Evolutionary conservation across 2,888 invertebrate species (phyloP).

Genomic region (Dioctria rufipes): DNA sequence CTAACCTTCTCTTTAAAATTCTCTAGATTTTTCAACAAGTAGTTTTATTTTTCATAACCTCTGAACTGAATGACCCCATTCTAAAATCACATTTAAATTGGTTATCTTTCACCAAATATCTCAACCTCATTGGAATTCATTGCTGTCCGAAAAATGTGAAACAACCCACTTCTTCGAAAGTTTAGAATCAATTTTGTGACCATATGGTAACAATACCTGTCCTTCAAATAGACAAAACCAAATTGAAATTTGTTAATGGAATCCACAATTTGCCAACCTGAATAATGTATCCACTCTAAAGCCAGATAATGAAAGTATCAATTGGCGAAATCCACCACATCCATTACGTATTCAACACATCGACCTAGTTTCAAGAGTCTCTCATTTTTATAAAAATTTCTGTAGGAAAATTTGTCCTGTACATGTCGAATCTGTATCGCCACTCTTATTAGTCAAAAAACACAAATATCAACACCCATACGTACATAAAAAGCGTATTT

Average conservation of each 20-base stretch:
- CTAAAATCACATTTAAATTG: no score
- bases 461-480: background rate
- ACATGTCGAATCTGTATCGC: slow-evolving; percentile 15
- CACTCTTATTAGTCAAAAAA: slow-evolving; percentile 37
- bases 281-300: slow-evolving; percentile 19
- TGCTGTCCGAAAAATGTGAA: no score
- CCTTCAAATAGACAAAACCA: slow-evolving; percentile 21
- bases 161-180: no score
- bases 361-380: background rate
- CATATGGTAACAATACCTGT: slow-evolving; percentile 2
- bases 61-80: no score
- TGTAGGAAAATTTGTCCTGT: background rate
- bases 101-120: no score
- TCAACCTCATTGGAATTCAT: no score
- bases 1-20: no score
- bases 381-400: background rate
- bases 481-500: background rate
- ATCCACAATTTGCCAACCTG: slow-evolving; percentile 18
- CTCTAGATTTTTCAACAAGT: no score
- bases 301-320: slow-evolving; percentile 41
- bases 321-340: slow-evolving; percentile 26
- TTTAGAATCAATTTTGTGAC: no score
- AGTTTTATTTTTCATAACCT: no score
- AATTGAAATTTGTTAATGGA: slow-evolving; percentile 42
- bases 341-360: slow-evolving; percentile 27